These are phyloP conservation scores for Meda fulgida DNA, from an alignment of 2,797 vertebrate species.

Conservation along the genomic window DNA sequence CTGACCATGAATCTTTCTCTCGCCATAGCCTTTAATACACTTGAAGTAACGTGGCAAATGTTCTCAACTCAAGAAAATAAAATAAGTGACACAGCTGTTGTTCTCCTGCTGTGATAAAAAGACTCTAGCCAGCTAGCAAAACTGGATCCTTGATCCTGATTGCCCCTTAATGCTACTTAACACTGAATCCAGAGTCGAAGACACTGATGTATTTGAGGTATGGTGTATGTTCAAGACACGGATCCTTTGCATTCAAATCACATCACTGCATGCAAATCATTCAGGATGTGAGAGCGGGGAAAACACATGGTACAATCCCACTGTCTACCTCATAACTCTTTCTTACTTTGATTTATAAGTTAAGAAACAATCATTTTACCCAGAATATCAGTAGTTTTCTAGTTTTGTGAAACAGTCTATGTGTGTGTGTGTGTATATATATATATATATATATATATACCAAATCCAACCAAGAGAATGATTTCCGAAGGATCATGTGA, in stretches of 20 bases:
- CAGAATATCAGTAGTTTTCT: neutral
- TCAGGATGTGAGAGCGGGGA: neutral
- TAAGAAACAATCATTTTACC: neutral
- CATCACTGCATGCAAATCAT: neutral
- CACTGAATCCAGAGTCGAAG: conserved; percentile 58
- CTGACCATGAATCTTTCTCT: conserved; percentile 52
- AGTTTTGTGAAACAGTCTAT: neutral
- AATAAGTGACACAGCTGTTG: conserved; percentile 25
- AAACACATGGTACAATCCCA: neutral
- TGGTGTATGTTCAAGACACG: conserved; percentile 4
- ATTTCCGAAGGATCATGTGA: neutral
- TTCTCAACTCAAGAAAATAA: neutral
- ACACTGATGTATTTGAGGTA: conserved; percentile 52
- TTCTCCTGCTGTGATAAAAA: conserved; percentile 19
- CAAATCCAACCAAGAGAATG: neutral
- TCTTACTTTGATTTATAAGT: neutral
- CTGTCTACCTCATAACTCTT: neutral
- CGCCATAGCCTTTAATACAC: conserved; percentile 25
- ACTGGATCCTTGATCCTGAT: conserved; percentile 60
- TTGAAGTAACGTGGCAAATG: neutral
- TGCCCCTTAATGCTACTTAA: conserved; percentile 51
- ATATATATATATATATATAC: too few species aligned
- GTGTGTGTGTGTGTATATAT: neutral
- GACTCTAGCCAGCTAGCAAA: conserved; percentile 63
- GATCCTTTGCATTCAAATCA: conserved; percentile 29